Percentiles rank a stretch among this genome's conserved stretches.
Evolutionary conservation across 2,113 vertebrate species (phyloP).

Genomic region (Asarcornis scutulata): DNA sequence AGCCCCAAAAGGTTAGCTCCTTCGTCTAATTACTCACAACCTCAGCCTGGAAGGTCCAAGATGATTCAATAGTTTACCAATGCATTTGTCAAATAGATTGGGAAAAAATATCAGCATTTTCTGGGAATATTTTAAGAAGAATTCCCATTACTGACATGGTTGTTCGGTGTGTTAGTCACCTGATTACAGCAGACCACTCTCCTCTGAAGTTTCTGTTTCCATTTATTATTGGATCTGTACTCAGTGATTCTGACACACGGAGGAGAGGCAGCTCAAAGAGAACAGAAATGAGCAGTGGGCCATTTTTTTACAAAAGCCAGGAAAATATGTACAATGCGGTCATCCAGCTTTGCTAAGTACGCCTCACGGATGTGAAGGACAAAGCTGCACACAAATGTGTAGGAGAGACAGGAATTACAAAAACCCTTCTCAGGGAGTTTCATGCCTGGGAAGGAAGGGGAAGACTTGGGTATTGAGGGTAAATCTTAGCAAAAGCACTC

Average conservation of each 20-base stretch:
- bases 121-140: background rate
- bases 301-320: background rate
- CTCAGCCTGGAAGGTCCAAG: background rate
- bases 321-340: background rate
- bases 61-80: background rate
- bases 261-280: background rate
- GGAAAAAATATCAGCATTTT: background rate
- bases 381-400: background rate
- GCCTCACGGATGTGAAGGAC: background rate
- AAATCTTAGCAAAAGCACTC: background rate
- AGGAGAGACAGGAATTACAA: background rate
- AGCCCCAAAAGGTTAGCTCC: background rate
- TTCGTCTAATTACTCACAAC: background rate
- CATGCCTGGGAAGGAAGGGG: background rate
- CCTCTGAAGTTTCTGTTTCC: background rate
- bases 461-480: background rate
- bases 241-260: background rate
- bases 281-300: constrained; percentile 5
- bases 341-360: background rate
- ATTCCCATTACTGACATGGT: background rate
- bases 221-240: background rate
- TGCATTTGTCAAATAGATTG: background rate
- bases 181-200: background rate
- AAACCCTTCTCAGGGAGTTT: background rate
- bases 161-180: background rate